These are phyloP conservation scores for Panthera leo DNA, from an alignment of 2,113 vertebrate genomes.

Conservation along the genomic window DNA sequence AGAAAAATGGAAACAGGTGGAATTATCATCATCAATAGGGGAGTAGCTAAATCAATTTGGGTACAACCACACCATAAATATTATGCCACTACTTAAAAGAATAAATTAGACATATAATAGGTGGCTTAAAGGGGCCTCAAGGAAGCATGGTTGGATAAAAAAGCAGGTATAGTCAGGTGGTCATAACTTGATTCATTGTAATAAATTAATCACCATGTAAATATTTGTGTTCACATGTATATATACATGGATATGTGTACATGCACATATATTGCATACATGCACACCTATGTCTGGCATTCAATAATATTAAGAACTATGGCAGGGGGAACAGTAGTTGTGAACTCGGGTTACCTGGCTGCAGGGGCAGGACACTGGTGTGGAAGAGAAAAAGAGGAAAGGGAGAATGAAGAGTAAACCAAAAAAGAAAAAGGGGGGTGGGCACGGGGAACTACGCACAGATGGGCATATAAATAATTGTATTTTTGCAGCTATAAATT, in stretches of 20 bases:
- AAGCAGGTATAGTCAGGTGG: background rate
- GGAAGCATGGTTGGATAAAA: background rate
- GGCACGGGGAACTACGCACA: background rate
- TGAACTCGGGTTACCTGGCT: too few relatives aligned
- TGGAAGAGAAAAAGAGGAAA: background rate
- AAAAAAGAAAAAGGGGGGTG: background rate
- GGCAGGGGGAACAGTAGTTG: background rate
- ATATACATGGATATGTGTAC: background rate
- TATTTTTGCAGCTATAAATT: background rate
- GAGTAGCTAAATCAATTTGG: background rate
- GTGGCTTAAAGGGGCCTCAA: background rate
- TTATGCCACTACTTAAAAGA: background rate
- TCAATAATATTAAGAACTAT: background rate
- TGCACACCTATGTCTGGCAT: background rate
- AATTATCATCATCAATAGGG: background rate
- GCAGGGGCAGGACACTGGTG: background rate
- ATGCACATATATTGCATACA: background rate
- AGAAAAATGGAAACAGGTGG: background rate
- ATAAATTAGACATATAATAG: background rate
- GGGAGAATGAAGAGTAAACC: background rate
- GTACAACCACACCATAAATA: background rate
- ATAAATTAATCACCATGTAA: background rate
- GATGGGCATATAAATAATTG: background rate
- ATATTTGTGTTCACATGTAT: background rate
- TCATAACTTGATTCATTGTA: background rate